A percentile compares a stretch with the other conserved stretches of the same genome.
Evolutionary conservation across 2,888 invertebrate genomes (phyloP).

Genomic region (Rhimphoctona megacephalus): DNA sequence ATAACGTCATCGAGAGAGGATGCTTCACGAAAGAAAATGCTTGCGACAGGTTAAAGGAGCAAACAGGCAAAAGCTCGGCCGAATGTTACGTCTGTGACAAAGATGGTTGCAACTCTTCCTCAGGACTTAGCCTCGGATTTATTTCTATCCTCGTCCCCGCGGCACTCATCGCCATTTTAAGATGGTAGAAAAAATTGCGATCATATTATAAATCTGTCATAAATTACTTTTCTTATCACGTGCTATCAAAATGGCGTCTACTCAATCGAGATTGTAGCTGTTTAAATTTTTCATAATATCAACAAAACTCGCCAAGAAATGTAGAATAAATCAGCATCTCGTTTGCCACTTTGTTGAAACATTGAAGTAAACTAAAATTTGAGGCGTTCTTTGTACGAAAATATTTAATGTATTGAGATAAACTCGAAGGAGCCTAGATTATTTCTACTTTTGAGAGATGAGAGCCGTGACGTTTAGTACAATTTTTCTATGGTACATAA

Average conservation of each 20-base stretch:
- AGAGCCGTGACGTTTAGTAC: not conserved
- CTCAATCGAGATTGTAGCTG: not conserved
- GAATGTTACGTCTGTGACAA: constrained; percentile 36
- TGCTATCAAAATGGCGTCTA: not conserved
- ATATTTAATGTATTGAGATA: not conserved
- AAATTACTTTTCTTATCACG: not conserved
- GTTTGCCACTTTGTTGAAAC: not conserved
- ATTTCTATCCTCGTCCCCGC: constrained; percentile 45
- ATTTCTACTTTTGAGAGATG: not conserved
- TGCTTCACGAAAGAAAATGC: not conserved
- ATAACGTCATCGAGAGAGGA: constrained; percentile 31
- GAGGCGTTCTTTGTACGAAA: not conserved
- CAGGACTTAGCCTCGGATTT: constrained; percentile 41
- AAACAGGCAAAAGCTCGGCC: not conserved
- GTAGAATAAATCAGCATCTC: not conserved
- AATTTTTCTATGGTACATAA: not conserved
- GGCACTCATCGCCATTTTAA: constrained; percentile 22
- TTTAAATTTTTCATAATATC: not conserved
- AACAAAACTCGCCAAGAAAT: not conserved
- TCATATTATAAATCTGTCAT: not conserved
- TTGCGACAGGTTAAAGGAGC: not conserved
- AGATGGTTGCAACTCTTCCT: constrained; percentile 64
- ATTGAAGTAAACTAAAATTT: not conserved
- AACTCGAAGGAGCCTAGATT: not conserved
- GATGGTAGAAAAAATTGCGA: constrained; percentile 1